Evolutionary conservation across 2,888 invertebrate genomes (phyloP).

Genomic region (Vesta saturnalis): DNA sequence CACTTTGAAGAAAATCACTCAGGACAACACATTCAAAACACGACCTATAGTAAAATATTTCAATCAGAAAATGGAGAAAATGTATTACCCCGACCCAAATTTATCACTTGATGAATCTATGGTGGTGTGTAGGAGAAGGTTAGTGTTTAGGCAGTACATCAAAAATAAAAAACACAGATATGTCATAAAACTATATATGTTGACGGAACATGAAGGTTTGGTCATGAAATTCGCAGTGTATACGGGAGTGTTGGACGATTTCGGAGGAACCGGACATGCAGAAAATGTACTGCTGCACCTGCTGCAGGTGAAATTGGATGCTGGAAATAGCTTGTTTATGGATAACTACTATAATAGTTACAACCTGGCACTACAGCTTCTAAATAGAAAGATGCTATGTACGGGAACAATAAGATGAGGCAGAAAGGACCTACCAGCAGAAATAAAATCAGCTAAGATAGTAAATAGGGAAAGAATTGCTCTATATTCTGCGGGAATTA

Average conservation of each 20-base stretch:
- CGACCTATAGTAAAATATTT: slow-evolving; percentile 26
- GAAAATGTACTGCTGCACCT: too few relatives aligned
- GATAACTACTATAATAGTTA: too few relatives aligned
- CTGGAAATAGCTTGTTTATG: neutral
- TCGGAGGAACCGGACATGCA: too few relatives aligned
- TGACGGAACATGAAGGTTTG: neutral
- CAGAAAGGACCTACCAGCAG: too few relatives aligned
- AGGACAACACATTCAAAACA: slow-evolving; percentile 14
- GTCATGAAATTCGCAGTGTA: neutral
- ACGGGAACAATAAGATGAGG: neutral
- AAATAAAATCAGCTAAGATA: neutral
- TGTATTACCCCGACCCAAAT: slow-evolving; percentile 33
- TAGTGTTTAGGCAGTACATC: too few relatives aligned
- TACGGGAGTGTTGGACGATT: too few relatives aligned
- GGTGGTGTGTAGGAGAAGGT: slow-evolving; percentile 53
- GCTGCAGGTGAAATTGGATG: neutral
- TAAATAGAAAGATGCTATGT: neutral
- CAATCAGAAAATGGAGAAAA: slow-evolving; percentile 29
- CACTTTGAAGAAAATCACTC: slow-evolving; percentile 9
- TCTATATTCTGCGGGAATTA: neutral
- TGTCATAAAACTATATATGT: too few relatives aligned
- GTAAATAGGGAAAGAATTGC: neutral
- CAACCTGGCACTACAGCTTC: neutral
- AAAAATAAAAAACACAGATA: too few relatives aligned
- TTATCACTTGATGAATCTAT: slow-evolving; percentile 36